Base-by-base conservation (phyloP, 2,888 invertebrate species). In the Rhynchonema sp. region DNA sequence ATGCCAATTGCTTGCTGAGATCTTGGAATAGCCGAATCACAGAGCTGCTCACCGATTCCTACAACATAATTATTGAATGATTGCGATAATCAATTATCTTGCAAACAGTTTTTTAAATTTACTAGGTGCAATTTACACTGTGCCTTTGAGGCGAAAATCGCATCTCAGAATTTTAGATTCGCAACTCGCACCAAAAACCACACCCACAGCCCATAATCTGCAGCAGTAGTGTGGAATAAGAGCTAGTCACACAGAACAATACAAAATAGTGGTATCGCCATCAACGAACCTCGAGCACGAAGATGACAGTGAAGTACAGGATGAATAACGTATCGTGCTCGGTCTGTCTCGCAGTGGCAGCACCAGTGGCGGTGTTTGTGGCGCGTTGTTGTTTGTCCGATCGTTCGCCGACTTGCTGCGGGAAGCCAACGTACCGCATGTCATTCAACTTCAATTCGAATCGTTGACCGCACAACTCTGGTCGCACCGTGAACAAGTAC, bases 371-470 rank as follows among this genome's bases (percentile, higher is more conserved):
- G n/a, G n/a, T n/a, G n/a, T n/a, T n/a, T n/a, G n/a, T n/a, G n/a
- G n/a, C n/a, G n/a, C n/a, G n/a, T n/a, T n/a, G n/a, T n/a, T n/a
- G n/a, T n/a, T n/a, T n/a, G n/a, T n/a, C n/a, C n/a, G n/a, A n/a
- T n/a, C n/a, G n/a, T n/a, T n/a, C n/a, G n/a, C n/a, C 67, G 38
- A 73, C 56, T 20, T 65, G 74, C 1, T 88, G 87, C 0, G 94
- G 92, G 75, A 90, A 91, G 0, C 92, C 89, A 20, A 94, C 87
- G 77, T 94, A 94, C 55, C 91, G 79, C 0, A 92, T 87, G 79
- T 92, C 89, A 75, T 94, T 91, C 0, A 94, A 84, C 80, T 92
- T 91, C 0, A 92, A 77, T 73, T 91, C 91, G 77, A 94, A 90
- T 73, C 89, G 89, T 63, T 84, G 80, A 70, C 87, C 87, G 71